Base-by-base conservation (phyloP, 2,797 vertebrate species). In the Labeo calbasu region DNA sequence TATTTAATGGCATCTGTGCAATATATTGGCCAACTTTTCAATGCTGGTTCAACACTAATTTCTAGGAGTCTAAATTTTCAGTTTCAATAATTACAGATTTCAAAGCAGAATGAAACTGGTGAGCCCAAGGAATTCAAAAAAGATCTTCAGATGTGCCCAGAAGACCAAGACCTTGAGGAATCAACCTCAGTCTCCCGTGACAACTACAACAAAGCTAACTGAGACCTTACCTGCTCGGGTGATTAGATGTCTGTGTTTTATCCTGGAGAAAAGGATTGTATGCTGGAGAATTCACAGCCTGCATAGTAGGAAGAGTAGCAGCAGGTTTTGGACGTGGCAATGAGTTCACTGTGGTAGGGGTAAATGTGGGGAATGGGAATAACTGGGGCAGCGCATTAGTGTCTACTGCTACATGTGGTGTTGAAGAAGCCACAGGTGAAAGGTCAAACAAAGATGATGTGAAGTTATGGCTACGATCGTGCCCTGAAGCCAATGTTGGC, bases 191-290 rank as follows among this genome's bases (percentile, higher is more conserved):
- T n/a, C 57, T 63, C 46, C 51, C 21, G 61, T 43, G 53, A 40
- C 55, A 65, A 40, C 15, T 9, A 65, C 55, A 69, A 55, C 68
- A 32, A 46, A 81, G 23, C 25, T 13, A 82, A 68, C 57, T 73
- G 73, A 79, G 28, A 77, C 76, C 85, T 86, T 83, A 99, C 98
- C 98, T 99, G 96, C 86, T 94, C 51, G 68, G 92, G 92, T 89
- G 94, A 93, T 89, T 92, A 88, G 94, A 94, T 92, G 94, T 94
- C 90, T 92, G 94, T 91, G 89, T 94, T 91, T 90, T 93, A 93
- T 96, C 96, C 95, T 90, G 89, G 82, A 94, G 94, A 92, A 94
- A 92, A 94, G 93, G 91, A 90, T 88, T 89, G 91, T 92, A 92
- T 79, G 90, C 91, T 88, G 93, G 90, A 89, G 91, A 92, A 88